Evolutionary conservation across 2,888 invertebrate genomes (phyloP), one percentile per base, ranked within the genome.

Genomic region (Meganola albula): DNA sequence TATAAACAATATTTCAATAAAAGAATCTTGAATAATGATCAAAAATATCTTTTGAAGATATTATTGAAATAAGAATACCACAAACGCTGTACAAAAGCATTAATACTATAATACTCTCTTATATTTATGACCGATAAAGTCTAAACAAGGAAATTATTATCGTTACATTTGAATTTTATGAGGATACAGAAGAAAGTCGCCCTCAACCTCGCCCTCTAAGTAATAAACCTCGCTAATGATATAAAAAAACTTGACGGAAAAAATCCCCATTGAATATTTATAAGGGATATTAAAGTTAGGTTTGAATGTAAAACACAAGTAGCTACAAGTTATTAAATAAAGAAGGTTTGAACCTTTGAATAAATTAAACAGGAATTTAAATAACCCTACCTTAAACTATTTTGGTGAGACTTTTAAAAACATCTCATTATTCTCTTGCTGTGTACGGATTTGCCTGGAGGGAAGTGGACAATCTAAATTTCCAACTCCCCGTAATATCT

Each of bases 171-270:
- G 51, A 68, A 66, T 71, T 71, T 65, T 59, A 62, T 57, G 58
- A 63, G 58, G 37, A 53, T 58, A 57, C 63, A n/a, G n/a, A n/a
- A n/a, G n/a, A n/a, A n/a, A n/a, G n/a, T n/a, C n/a, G n/a, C 45
- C 40, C 48, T 43, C 51, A 27, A 27, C 33, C 24, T 26, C 37
- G 43, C 52, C 55, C 57, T 58, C 60, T 66, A 65, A 67, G 66
- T 68, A 69, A 71, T 72, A 68, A 72, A 66, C 58, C 54, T 47
- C 52, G 48, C 58, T 68, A 73, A 75, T 72, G 71, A 70, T 63
- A 64, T 58, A 58, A 64, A 67, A 69, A 65, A 51, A 46, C 49
- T 44, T 47, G 48, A 56, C 51, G 44, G n/a, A n/a, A 47, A 46
- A 53, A 59, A 48, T 48, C 34, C 44, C 34, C 48, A 44, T 42